These are phyloP conservation scores for Mythimna pallens DNA, from an alignment of 2,888 invertebrate genomes.

Conservation along the genomic window DNA sequence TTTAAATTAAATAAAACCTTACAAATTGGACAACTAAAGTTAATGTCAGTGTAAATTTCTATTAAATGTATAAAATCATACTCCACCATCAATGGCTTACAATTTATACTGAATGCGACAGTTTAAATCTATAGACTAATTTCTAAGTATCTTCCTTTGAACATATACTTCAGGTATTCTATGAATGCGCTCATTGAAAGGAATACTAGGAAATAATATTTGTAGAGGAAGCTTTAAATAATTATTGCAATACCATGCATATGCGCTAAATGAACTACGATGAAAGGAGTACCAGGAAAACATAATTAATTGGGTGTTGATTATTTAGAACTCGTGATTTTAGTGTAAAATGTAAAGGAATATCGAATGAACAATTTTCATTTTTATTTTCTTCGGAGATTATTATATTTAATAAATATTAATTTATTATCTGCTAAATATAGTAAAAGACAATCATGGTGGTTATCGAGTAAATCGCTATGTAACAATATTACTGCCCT, in stretches of 20 bases:
- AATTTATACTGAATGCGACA: neutral
- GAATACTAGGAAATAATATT: slow-evolving; percentile 21
- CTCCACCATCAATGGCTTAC: neutral
- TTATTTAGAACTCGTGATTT: neutral
- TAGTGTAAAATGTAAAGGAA: neutral
- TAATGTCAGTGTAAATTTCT: slow-evolving; percentile 8
- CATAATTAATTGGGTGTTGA: slow-evolving; percentile 5
- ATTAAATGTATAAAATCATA: slow-evolving; percentile 19
- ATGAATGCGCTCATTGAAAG: neutral
- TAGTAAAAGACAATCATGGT: neutral
- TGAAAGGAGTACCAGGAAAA: slow-evolving; percentile 24
- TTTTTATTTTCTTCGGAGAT: neutral
- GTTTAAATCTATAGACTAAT: neutral
- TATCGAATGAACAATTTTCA: neutral
- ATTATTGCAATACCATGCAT: neutral
- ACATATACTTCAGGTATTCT: neutral
- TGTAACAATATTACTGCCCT: neutral
- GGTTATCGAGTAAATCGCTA: neutral
- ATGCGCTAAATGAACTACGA: neutral
- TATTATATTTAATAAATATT: no score
- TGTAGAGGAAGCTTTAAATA: neutral
- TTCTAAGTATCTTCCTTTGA: slow-evolving; percentile 11
- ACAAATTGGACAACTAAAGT: slow-evolving; percentile 18
- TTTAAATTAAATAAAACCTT: slow-evolving; percentile 49
- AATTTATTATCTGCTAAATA: no score